Conservation (phyloP, 2,888 invertebrate species). For the Harpagoxenus sublaevis region DNA sequence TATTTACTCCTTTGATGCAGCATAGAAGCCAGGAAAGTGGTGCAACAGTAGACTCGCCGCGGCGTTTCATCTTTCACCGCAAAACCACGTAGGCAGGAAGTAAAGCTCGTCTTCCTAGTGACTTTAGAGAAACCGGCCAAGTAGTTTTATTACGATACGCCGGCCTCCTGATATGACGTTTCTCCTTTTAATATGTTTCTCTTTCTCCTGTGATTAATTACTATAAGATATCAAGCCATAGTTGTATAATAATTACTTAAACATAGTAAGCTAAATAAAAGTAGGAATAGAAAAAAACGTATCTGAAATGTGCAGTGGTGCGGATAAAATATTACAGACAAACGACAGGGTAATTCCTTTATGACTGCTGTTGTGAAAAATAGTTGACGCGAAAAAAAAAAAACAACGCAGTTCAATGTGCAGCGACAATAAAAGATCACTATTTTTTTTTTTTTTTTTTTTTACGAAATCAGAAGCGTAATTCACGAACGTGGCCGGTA, state of each 20-base stretch:
- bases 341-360: not conserved
- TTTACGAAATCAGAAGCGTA: slow-evolving; percentile 36
- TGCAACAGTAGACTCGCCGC: slow-evolving; percentile 67
- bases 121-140: slow-evolving; percentile 64
- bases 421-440: slow-evolving; percentile 15
- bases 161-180: slow-evolving; percentile 22
- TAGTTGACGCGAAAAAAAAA: not conserved
- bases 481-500: slow-evolving; percentile 27
- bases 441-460: slow-evolving; percentile 6
- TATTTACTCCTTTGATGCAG: slow-evolving; percentile 62
- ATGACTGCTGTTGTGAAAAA: not conserved
- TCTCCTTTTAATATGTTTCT: not conserved
- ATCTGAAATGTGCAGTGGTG: not conserved
- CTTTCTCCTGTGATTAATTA: not conserved
- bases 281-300: not conserved
- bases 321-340: not conserved
- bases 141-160: slow-evolving; percentile 53
- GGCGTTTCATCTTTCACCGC: slow-evolving; percentile 77
- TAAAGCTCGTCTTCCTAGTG: slow-evolving; percentile 61
- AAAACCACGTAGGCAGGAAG: slow-evolving; percentile 73
- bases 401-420: not conserved
- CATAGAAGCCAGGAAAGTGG: slow-evolving; percentile 73
- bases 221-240: not conserved
- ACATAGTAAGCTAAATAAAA: not conserved
- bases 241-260: not conserved